Conservation (phyloP, 2,888 invertebrate species). For the Nyleta sp. region DNA sequence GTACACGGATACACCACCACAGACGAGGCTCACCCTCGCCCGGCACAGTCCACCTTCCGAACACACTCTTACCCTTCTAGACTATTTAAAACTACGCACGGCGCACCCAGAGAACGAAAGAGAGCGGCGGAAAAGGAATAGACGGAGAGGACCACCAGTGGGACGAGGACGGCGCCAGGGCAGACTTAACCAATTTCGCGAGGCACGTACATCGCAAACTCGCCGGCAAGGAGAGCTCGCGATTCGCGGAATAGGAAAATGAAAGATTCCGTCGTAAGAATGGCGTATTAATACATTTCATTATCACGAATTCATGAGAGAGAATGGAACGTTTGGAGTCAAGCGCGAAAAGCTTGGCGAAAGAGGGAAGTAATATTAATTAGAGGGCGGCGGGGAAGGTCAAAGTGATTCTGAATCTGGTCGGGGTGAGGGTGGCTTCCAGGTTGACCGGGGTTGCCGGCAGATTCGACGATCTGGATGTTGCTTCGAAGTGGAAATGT, state of each 20-base stretch:
- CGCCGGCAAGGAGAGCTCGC: constrained; percentile 38
- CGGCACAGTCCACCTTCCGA: constrained; percentile 69
- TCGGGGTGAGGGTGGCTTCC: neutral
- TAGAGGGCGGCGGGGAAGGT: constrained; percentile 17
- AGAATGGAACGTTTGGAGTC: constrained; percentile 50
- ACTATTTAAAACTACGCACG: constrained; percentile 82
- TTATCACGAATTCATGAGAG: constrained; percentile 61
- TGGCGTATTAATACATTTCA: constrained; percentile 63
- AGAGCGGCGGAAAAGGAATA: constrained; percentile 54
- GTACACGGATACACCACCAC: constrained; percentile 41
- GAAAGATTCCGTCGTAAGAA: constrained; percentile 64
- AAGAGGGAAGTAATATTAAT: constrained; percentile 51
- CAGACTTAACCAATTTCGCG: constrained; percentile 76
- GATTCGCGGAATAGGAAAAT: constrained; percentile 59
- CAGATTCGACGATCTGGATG: too few relatives aligned
- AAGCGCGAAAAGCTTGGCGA: constrained; percentile 46
- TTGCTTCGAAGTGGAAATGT: too few relatives aligned
- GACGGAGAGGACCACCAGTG: constrained; percentile 21
- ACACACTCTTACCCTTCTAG: constrained; percentile 74
- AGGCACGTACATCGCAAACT: constrained; percentile 71
- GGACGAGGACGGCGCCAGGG: constrained; percentile 66
- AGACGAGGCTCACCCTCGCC: constrained; percentile 68
- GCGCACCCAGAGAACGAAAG: constrained; percentile 60
- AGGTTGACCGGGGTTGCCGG: neutral
- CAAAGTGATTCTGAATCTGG: constrained; percentile 25